Evolutionary conservation across 2,888 invertebrate species (phyloP).

Genomic region (Coremacera marginata): DNA sequence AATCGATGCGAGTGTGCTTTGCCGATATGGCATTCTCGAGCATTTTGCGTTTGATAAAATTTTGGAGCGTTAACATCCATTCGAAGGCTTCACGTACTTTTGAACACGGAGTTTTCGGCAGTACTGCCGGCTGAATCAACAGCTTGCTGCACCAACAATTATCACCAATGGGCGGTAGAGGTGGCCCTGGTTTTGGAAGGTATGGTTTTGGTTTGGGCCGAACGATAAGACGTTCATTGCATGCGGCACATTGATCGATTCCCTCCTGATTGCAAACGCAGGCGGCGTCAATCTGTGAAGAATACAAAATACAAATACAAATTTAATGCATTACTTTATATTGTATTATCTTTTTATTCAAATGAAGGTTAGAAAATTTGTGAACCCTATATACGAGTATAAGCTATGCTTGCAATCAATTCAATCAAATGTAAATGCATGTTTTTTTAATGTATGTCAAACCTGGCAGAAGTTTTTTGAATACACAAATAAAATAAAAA

Average conservation of each 20-base stretch:
- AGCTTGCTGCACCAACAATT: slow-evolving; percentile 66
- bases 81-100: slow-evolving; percentile 64
- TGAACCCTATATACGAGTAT: no score
- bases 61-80: slow-evolving; percentile 58
- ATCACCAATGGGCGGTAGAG: slow-evolving; percentile 63
- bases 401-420: no score
- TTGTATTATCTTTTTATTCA: no score
- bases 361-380: no score
- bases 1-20: slow-evolving; percentile 55
- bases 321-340: no score
- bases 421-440: no score
- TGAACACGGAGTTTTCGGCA: slow-evolving; percentile 56
- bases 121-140: slow-evolving; percentile 65
- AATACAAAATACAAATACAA: neutral
- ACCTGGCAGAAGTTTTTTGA: no score
- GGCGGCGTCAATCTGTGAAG: slow-evolving; percentile 55
- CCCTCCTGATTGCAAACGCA: slow-evolving; percentile 64
- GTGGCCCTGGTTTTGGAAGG: slow-evolving; percentile 44
- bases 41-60: slow-evolving; percentile 58
- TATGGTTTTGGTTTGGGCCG: slow-evolving; percentile 56
- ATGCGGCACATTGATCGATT: slow-evolving; percentile 57
- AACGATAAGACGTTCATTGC: slow-evolving; percentile 51
- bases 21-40: slow-evolving; percentile 56
- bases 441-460: no score
- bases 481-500: no score